Conservation (phyloP, 2,888 invertebrate species). For the Drosophila eohydei region DNA sequence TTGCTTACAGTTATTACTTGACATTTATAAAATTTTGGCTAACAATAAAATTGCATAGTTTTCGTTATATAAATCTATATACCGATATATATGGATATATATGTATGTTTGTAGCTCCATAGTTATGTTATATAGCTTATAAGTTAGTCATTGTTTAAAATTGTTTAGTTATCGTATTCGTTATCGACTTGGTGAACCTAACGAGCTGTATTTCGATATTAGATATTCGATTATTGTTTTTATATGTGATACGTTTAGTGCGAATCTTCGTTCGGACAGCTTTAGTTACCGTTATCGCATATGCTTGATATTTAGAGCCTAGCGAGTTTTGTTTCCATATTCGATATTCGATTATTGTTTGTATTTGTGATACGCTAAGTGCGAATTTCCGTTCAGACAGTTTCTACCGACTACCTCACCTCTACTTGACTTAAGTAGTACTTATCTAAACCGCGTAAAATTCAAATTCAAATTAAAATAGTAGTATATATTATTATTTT, state of each 20-base stretch:
- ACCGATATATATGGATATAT: conserved; percentile 15
- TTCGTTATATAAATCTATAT: conserved; percentile 45
- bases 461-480: neutral
- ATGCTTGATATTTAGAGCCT: conserved; percentile 3
- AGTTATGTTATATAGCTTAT: conserved; percentile 47
- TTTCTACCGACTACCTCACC: conserved; percentile 28
- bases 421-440: conserved; percentile 11
- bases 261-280: conserved; percentile 71
- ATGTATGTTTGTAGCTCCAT: conserved; percentile 37
- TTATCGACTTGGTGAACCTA: conserved; percentile 42
- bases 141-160: conserved; percentile 50
- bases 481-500: neutral
- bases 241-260: conserved; percentile 74
- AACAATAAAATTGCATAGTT: conserved; percentile 80
- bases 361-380: conserved; percentile 72
- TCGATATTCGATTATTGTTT: conserved; percentile 70
- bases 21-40: conserved; percentile 81
- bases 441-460: conserved; percentile 12
- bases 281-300: conserved; percentile 17
- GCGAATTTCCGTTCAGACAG: conserved; percentile 61
- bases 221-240: conserved; percentile 68
- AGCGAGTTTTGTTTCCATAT: conserved; percentile 57
- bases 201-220: conserved; percentile 65
- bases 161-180: conserved; percentile 45
- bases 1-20: conserved; percentile 67